Percentiles rank a stretch among this genome's conserved stretches.
Conservation (phyloP, 2,797 vertebrate species). For the Lemur catta region DNA sequence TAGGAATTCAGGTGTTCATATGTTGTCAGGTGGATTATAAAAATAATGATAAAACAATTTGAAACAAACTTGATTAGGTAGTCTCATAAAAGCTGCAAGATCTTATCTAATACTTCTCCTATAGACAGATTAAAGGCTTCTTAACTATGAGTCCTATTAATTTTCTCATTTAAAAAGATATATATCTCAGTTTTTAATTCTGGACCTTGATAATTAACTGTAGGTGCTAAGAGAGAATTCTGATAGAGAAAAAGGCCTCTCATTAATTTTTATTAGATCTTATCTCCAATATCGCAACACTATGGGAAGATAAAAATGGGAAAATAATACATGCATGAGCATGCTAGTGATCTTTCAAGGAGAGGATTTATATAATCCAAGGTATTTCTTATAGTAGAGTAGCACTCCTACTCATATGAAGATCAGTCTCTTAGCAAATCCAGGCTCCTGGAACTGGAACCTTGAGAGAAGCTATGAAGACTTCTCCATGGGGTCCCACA, state of each 20-base stretch:
- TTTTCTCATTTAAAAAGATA: conserved; percentile 34
- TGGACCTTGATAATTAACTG: background rate
- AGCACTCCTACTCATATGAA: background rate
- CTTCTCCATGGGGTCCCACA: background rate
- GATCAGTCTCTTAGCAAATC: background rate
- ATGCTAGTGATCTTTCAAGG: conserved; percentile 15
- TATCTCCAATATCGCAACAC: background rate
- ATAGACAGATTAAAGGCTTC: background rate
- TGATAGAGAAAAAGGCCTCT: background rate
- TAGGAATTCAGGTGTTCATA: background rate
- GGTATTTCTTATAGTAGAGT: background rate
- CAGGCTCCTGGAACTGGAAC: background rate
- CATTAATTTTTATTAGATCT: background rate
- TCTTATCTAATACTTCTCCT: background rate
- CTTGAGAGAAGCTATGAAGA: background rate
- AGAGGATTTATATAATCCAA: background rate
- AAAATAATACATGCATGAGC: background rate
- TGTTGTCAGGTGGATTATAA: background rate
- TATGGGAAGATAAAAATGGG: background rate
- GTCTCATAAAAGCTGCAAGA: background rate
- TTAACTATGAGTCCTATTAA: conserved; percentile 5
- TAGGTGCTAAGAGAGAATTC: background rate
- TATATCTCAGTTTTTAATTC: background rate
- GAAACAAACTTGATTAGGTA: background rate
- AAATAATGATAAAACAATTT: background rate